Base-by-base conservation (phyloP, 2,797 vertebrate species). In the Hyperoplus lanceolatus region DNA sequence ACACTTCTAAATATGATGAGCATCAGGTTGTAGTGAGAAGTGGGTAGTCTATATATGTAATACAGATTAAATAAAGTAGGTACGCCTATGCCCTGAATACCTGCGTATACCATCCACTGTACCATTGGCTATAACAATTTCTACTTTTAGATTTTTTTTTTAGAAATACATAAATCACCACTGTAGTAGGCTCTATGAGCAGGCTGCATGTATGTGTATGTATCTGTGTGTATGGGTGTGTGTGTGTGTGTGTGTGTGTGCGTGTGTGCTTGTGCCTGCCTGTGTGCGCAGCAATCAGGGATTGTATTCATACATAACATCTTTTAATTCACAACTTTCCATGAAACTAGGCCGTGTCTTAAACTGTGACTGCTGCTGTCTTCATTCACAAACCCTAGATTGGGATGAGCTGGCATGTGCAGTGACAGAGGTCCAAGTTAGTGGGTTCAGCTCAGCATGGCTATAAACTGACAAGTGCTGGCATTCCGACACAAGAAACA, bases 391-490 rank as follows among this genome's bases (percentile, higher is more conserved):
- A 67, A 41, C 57, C 38, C n/a, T 38, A 43, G 58, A 53, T 8
- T 12, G 55, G 65, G 56, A 72, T 29, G 60, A 80, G 66, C 77
- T 15, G 79, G 83, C 72, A 69, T 59, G 66, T 79, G 75, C 79
- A 51, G 78, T 8, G 57, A 62, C 80, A 61, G 67, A 81, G 68
- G 62, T 82, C 69, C 67, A 50, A 82, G 3, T 3, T 13, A 13
- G 61, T 48, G 5, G 12, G 12, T 58, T 63, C 54, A 13, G 61
- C 69, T 86, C 85, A 73, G 62, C 54, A 1, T 16, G 7, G 62
- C 62, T 77, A 80, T 42, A 82, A 81, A 65, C 74, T 78, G 85
- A 91, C 82, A 86, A 61, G 21, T 2, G 56, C 61, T 64, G 83
- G 66, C 79, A 73, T 79, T 8, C 12, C 42, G 21, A 48, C 0